Evolutionary conservation across 2,113 vertebrate species (phyloP), one percentile per base, ranked within the genome.

Genomic region (Pardalotus punctatus): DNA sequence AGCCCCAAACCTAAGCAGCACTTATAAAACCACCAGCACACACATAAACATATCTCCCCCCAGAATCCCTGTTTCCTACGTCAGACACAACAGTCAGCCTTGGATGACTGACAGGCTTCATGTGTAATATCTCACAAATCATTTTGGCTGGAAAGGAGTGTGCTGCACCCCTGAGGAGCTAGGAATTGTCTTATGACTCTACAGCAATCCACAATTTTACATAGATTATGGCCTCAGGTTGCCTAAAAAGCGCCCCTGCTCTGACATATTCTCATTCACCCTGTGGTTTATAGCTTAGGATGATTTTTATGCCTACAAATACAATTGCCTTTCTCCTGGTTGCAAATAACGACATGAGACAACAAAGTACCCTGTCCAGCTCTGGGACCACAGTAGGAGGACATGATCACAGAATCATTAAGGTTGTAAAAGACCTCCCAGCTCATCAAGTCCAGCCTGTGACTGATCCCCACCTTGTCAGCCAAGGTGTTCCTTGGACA

Each of bases 1-100:
- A 88, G 88, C 22, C 78, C 60, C 85, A 92, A 40, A 54, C 51
- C 62, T 29, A 89, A 89, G 53, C 53, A 65, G 58, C 48, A 72
- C 45, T 88, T 85, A 77, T 14, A 77, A 94, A 96, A 92, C 79
- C 90, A 74, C 67, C 58, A 70, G 74, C 4, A 36, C 20, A 28
- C 40, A 81, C 51, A 78, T 14, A 83, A 93, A 93, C 6, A 5
- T 48, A 70, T 67, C 88, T 90, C 31, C 18, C 50, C 60, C 43
- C 11, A 53, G 60, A 81, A 78, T 22, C 0, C 0, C n/a, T 29
- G 48, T 71, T 93, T 93, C 64, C 76, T 58, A 21, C 0, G 1
- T 92, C 79, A 90, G 31, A 54, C 47, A 56, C 53, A 66, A 43
- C 11, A 54, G 42, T 43, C 74, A 86, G 64, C 33, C 80, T 80